Base-by-base conservation (phyloP, 2,888 invertebrate genomes). In the Trichogramma dendrolimi region DNA sequence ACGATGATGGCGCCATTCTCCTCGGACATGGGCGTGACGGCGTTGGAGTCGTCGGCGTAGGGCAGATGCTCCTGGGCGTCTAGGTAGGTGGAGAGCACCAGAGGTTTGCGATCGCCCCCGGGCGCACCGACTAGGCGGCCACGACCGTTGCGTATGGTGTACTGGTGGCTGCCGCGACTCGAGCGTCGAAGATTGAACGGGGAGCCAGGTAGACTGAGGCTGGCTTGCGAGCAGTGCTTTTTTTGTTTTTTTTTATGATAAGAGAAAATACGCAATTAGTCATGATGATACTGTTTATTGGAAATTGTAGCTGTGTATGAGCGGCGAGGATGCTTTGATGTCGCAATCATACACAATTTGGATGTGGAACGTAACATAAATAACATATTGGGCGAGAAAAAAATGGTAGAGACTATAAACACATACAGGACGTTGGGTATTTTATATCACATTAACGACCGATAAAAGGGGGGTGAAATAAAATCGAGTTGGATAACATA, bases 11-110 rank as follows among this genome's bases (percentile, higher is more conserved):
- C 93, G 76, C 94, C 94, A 81, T 94, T 95, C 82, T 96, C 96
- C 83, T 96, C 96, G 68, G 95, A 96, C 91, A 96, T 94, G 60
- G 97, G 97, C 66, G 96, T 97, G 64, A 95, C 96, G 69, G 96
- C 96, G 77, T 94, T 94, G 67, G 96, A 96, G 82, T 96, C 97
- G 80, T 97, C 97, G 62, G 96, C 96, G 79, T 94, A 97, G 63
- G 96, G 96, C 76, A 97, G 86, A 81, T 95, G 94, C 83, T 94
- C 94, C 81, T 92, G 92, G 71, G 92, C 93, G 80, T 93, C 96
- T 80, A 95, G 86, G 83, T 95, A 95, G 70, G 95, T 95, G 74
- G 94, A 94, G 70, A 95, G 85, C 69, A 96, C 95, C 75, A 96
- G 85, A 54, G 96, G 96, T 80, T 95, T 95, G 69, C 94, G 87